A percentile compares a stretch with the other conserved stretches of the same genome.
These are phyloP conservation scores for Theonella swinhoei DNA, from an alignment of 37 sponge, comb jelly and placozoan species.

Conservation along the genomic window DNA sequence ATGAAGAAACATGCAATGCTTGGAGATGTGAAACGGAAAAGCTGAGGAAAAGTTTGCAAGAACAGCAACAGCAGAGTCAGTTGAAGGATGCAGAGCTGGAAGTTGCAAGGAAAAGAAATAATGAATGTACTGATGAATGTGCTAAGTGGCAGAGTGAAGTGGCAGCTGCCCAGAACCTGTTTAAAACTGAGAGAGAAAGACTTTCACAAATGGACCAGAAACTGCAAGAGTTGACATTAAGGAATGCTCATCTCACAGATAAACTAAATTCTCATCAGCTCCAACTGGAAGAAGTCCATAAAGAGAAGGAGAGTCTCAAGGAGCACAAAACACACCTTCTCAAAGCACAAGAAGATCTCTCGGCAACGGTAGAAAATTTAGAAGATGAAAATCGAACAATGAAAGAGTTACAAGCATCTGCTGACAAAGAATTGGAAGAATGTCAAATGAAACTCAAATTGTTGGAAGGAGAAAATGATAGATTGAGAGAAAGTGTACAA, in stretches of 20 bases:
- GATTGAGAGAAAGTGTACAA: slow-evolving; percentile 16
- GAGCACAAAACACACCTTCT: slow-evolving; percentile 17
- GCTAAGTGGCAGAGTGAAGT: not conserved
- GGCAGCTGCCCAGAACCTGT: not conserved
- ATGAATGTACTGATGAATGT: not conserved
- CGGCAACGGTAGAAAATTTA: not conserved
- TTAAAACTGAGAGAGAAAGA: not conserved
- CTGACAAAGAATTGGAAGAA: not conserved
- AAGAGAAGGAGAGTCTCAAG: not conserved
- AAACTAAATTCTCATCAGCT: slow-evolving; percentile 6
- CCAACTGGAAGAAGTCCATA: slow-evolving; percentile 37
- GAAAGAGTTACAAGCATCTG: not conserved
- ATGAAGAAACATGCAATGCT: not conserved
- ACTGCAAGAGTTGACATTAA: not conserved
- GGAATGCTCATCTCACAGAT: slow-evolving; percentile 2
- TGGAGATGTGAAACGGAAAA: slow-evolving; percentile 1
- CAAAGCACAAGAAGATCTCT: not conserved
- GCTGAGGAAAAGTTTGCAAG: not conserved
- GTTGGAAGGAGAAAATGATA: not conserved
- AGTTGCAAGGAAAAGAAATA: not conserved
- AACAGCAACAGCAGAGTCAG: not conserved
- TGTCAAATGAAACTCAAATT: slow-evolving; percentile 14
- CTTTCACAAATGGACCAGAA: not conserved
- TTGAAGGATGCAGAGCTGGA: not conserved
- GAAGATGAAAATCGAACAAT: not conserved